These are phyloP conservation scores for Lasioglossum marginatum DNA, from an alignment of 2,888 invertebrate species.

Conservation along the genomic window DNA sequence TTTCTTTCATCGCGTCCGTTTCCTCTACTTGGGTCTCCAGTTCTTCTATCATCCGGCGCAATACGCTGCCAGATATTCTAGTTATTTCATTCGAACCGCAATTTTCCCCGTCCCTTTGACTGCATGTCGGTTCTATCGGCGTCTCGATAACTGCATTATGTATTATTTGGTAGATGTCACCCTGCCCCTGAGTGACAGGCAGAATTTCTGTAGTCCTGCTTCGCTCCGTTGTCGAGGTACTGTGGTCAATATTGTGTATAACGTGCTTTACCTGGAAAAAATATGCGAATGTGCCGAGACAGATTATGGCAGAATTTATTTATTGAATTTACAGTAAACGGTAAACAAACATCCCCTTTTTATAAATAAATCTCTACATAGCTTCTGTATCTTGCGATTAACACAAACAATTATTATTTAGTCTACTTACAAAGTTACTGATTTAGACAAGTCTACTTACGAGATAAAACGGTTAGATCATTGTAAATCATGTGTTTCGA, in stretches of 20 bases:
- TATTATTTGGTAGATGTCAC: constrained; percentile 66
- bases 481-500: no score
- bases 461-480: no score
- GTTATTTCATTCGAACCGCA: constrained; percentile 42
- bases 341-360: no score
- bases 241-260: constrained; percentile 51
- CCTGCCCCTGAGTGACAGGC: constrained; percentile 70
- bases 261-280: constrained; percentile 68
- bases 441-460: no score
- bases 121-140: constrained; percentile 7
- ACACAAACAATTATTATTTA: no score
- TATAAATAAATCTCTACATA: no score
- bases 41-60: constrained; percentile 73
- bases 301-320: neutral
- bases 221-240: constrained; percentile 14
- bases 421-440: no score
- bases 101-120: constrained; percentile 37
- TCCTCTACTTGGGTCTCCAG: constrained; percentile 56
- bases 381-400: no score
- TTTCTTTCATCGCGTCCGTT: neutral
- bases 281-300: neutral
- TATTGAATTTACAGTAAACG: neutral
- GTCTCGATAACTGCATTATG: constrained; percentile 48
- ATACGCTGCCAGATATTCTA: constrained; percentile 58
- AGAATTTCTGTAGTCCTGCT: constrained; percentile 44